Base-by-base conservation (phyloP, 1,140 invertebrate species). In the Acromyrmex charruanus region DNA sequence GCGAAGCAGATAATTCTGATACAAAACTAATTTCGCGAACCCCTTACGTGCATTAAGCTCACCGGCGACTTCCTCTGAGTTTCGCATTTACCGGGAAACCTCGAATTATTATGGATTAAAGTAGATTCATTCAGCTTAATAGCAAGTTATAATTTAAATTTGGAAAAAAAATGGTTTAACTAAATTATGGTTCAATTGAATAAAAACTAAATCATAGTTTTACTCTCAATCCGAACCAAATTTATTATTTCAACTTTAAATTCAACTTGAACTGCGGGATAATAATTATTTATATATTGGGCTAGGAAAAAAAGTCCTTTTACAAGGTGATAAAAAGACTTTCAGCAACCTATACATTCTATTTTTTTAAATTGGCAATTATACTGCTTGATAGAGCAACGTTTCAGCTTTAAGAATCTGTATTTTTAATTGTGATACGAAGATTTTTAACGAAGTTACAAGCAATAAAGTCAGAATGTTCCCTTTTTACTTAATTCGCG, bases 11-110 rank as follows among this genome's bases (percentile, higher is more conserved):
- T 90, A 90, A 87, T 85, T 75, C 68, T 35, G 35, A 84, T 21
- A 51, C 66, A 31, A 53, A 85, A 90, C 80, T 82, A 71, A 87
- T 87, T 90, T 87, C 68, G 61, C 87, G 77, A 89, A 74, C 68
- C 82, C 58, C 72, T 61, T 87, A 39, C 58, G 25, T 39, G 51
- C 35, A 21, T 74, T 68, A 86, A 88, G 31, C 68, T 75, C 69
- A 28, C 5, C 12, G 31, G 6, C 44, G 58, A 88, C 74, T 66
- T 66, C 59, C 86, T 55, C 31, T 49, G 53, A 49, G 16, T 68
- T 4, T 49, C 12, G 39, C 18, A 31, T 81, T 71, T 35, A 39
- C 55, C 18, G n/a, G 25, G n/a, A 10, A 69, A 21, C 31, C 1
- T 21, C 68, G 68, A 74, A 82, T 82, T 49, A 61, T 25, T 49